Base-by-base conservation (phyloP, 2,113 vertebrate species). In the Myotis lucifugus region DNA sequence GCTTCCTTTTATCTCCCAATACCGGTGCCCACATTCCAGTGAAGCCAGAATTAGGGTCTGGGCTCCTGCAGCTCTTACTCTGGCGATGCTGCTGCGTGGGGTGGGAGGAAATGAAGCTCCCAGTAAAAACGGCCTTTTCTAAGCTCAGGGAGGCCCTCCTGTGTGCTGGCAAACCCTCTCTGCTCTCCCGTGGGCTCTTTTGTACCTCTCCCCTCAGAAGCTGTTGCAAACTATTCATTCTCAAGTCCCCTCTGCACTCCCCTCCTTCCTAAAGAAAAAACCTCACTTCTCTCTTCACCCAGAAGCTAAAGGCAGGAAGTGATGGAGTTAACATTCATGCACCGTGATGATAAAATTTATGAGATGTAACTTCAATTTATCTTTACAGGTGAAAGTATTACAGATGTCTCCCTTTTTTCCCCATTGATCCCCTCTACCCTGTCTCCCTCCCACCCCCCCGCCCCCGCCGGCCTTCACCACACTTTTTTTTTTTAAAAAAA, bases 321-420 rank as follows among this genome's bases (percentile, higher is more conserved):
- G 29, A 17, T 21, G 11, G 59, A 64, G 82, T 73, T 79, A 91
- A 64, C 52, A 78, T 54, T 74, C 50, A 76, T 40, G 70, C 21
- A 42, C 27, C 1, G 42, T 1, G 37, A 95, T 37, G 52, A 72
- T 72, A 70, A 92, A 96, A 92, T 79, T 54, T 81, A 83, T 85
- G 92, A 93, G 77, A 92, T 90, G 46, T 77, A 79, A 90, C 91
- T 88, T 92, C 11, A 61, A 27, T 61, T 61, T 61, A 61, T 61
- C 59, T 61, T 61, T 61, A 61, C 59, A 27, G 59, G 11, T 61
- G 59, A 61, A 61, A 27, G 23, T 61, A 61, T 27, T 27, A 61
- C 59, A 61, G 59, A 61, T 61, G 59, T 61, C 23, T 61, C 23
- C 56, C 56, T 23, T 10, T 25, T 61, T 27, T 5, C 59, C 23